Conservation (phyloP, 2,113 vertebrate species). For the Apodemus sylvaticus region DNA sequence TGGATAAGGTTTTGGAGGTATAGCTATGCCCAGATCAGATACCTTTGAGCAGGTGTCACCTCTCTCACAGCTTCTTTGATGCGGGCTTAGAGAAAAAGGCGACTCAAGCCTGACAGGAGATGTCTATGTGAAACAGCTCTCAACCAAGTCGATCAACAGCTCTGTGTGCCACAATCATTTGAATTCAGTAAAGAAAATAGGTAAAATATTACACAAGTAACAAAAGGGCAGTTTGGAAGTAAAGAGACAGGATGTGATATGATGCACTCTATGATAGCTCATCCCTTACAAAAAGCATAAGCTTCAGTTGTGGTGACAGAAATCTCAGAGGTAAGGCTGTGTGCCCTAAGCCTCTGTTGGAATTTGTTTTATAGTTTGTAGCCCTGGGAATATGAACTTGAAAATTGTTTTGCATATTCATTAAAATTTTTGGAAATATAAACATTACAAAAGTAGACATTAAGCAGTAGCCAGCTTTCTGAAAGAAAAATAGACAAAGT, state of each 20-base stretch:
- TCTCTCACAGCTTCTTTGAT: background rate
- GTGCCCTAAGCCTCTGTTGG: fast-evolving
- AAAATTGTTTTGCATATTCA: background rate
- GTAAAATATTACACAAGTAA: background rate
- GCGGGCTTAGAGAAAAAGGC: background rate
- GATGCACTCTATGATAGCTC: background rate
- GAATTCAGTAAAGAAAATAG: background rate
- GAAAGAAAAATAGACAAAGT: background rate
- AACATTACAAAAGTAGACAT: background rate
- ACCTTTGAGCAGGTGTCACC: background rate
- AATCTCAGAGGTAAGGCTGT: background rate
- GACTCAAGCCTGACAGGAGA: background rate
- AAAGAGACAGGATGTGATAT: background rate
- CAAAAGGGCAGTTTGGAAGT: background rate
- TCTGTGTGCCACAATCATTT: background rate
- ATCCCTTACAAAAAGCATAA: background rate
- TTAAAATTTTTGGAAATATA: background rate
- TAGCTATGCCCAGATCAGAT: background rate
- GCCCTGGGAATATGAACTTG: background rate
- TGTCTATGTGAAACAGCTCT: background rate
- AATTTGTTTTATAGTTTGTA: background rate
- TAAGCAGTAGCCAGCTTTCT: background rate
- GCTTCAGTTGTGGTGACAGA: background rate
- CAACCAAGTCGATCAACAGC: background rate
- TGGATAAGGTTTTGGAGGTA: background rate